A percentile compares a stretch with the other conserved stretches of the same genome.
Evolutionary conservation across 2,888 invertebrate species (phyloP).

Genomic region (Xestobium rufovillosum): DNA sequence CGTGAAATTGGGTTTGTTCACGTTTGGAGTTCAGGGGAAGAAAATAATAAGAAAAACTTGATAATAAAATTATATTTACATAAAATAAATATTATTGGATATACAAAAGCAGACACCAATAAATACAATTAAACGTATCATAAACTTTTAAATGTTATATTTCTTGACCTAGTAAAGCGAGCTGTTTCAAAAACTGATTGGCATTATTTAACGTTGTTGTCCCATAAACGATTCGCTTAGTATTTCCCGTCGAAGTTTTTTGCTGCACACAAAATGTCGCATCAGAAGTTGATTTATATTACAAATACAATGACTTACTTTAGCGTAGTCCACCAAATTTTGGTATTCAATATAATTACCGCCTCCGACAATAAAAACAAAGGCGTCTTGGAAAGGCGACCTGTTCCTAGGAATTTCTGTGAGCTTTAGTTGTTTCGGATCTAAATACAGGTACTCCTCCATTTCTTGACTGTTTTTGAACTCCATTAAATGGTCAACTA

Average conservation of each 20-base stretch:
- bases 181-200: slow-evolving; percentile 87
- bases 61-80: too few species aligned
- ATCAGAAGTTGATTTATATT: neutral
- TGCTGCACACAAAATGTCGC: slow-evolving; percentile 47
- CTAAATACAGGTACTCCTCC: slow-evolving; percentile 88
- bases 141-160: slow-evolving; percentile 38
- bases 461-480: slow-evolving; percentile 67
- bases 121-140: too few species aligned
- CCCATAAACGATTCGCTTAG: slow-evolving; percentile 87
- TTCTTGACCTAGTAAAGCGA: slow-evolving; percentile 71
- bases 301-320: slow-evolving; percentile 46
- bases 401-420: slow-evolving; percentile 58
- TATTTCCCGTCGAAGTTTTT: slow-evolving; percentile 60
- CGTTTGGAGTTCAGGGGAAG: too few species aligned
- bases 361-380: slow-evolving; percentile 86
- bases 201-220: slow-evolving; percentile 92
- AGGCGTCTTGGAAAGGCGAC: slow-evolving; percentile 75
- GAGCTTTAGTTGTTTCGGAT: slow-evolving; percentile 86
- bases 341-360: slow-evolving; percentile 99
- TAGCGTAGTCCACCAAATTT: slow-evolving; percentile 92
- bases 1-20: too few species aligned
- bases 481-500: slow-evolving; percentile 85
- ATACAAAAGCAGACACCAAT: too few species aligned
- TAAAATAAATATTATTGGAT: too few species aligned
- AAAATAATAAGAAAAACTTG: too few species aligned